Percentiles rank a stretch among this genome's conserved stretches.
Conservation (phyloP, 2,797 vertebrate genomes). For the Chiroxiphia lanceolata region DNA sequence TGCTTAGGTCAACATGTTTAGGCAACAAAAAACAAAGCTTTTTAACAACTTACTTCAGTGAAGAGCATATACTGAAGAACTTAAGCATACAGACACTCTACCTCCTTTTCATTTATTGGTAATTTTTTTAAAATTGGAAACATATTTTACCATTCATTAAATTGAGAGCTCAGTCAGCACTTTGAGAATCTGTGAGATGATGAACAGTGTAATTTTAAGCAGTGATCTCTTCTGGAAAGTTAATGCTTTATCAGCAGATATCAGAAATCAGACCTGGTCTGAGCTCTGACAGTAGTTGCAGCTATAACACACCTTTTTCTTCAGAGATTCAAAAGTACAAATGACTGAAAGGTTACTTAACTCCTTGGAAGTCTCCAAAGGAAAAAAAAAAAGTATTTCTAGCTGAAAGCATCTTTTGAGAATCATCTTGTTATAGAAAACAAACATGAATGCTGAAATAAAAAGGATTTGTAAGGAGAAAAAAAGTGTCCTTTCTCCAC, state of each 20-base stretch:
- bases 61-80: background rate
- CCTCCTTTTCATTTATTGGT: background rate
- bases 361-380: background rate
- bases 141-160: background rate
- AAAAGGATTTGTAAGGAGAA: background rate
- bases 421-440: background rate
- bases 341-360: background rate
- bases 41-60: background rate
- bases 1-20: background rate
- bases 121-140: background rate
- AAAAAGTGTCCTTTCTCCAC: background rate
- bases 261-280: background rate
- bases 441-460: background rate
- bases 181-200: background rate
- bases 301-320: background rate
- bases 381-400: background rate
- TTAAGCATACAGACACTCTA: fast-evolving
- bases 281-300: background rate
- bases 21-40: background rate
- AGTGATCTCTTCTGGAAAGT: background rate
- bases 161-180: background rate
- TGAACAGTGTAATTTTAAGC: background rate
- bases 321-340: background rate
- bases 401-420: background rate
- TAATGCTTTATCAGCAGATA: background rate